Conservation (phyloP, 2,888 invertebrate genomes). For the Ellobium chinense region DNA sequence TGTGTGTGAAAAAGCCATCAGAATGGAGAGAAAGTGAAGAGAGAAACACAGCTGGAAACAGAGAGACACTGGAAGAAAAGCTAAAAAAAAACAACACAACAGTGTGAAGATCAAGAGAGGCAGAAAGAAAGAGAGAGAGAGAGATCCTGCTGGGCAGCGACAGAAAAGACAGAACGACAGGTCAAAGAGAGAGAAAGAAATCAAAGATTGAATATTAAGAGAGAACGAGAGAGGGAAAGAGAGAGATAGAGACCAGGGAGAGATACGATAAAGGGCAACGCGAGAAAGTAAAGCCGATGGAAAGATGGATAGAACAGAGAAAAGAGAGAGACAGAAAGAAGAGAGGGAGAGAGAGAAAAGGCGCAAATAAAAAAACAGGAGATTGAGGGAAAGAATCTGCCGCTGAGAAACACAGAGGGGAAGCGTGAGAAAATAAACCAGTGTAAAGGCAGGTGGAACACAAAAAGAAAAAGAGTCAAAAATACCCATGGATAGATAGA, state of each 20-base stretch:
- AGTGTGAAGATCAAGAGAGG: not conserved
- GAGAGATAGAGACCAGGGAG: not conserved
- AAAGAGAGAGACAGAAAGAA: not conserved
- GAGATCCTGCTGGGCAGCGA: slow-evolving; percentile 6
- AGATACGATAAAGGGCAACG: not conserved
- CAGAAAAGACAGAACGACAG: not conserved
- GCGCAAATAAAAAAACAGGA: not conserved
- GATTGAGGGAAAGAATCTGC: not conserved
- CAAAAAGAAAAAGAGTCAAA: not conserved
- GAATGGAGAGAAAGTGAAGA: not conserved
- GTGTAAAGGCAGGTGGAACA: not conserved
- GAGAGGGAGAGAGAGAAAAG: slow-evolving; percentile 2
- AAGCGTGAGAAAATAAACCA: not conserved
- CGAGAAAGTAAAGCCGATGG: not conserved
- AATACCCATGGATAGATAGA: not conserved
- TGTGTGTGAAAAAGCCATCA: not conserved
- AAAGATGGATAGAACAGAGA: not conserved
- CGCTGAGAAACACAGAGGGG: slow-evolving; percentile 10
- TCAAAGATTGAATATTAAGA: not conserved
- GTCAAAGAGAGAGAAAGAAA: not conserved
- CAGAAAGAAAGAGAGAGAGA: slow-evolving; percentile 24
- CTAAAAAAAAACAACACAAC: not conserved
- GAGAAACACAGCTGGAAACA: not conserved
- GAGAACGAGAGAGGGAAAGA: slow-evolving; percentile 4
- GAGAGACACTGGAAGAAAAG: not conserved